Base-by-base conservation (phyloP, 2,113 vertebrate genomes). In the Setophaga petechia region DNA sequence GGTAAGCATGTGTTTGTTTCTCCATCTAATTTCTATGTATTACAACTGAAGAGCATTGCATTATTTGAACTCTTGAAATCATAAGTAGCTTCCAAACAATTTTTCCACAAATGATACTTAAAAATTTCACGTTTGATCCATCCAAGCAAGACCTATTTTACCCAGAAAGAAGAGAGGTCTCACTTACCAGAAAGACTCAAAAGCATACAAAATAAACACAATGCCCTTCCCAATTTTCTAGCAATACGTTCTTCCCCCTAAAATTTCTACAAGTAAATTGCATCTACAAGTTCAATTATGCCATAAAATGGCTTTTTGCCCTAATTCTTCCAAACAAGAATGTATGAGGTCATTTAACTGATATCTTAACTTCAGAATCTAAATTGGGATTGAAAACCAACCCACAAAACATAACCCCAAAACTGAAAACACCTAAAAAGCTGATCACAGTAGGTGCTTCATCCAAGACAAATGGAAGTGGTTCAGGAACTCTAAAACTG, bases 21-120 rank as follows among this genome's bases (percentile, higher is more conserved):
- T 78, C 68, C 39, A 87, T 35, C 80, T 92, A 54, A 77, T 88
- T 94, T 89, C 54, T 87, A 84, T 81, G 88, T 75, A 87, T 77
- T 75, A 69, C 35, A 82, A 21, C 46, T 39, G 37, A 69, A 88
- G 16, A 80, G 17, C 12, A 24, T 6, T 69, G 44, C 12, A 49
- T 86, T 84, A 84, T 51, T 69, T 51, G 47, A 46, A 87, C 35
- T 81, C 71, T 75, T 55, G 21, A 91, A 87, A 84, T n/a, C 2
- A 1, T 6, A 4, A 79, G 44, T 68, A 47, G 18, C 9, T 14
- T 87, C 52, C 59, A 37, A 92, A 69, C 7, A 28, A 4, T 31
- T 86, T 83, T 14, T 63, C 12, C 21, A 65, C 49, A 85, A 73
- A 72, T 7, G 1, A 3, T 21, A 90, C 54, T 74, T 39, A 19